Conservation (phyloP, 2,113 vertebrate genomes). For the Onychostruthus taczanowskii region DNA sequence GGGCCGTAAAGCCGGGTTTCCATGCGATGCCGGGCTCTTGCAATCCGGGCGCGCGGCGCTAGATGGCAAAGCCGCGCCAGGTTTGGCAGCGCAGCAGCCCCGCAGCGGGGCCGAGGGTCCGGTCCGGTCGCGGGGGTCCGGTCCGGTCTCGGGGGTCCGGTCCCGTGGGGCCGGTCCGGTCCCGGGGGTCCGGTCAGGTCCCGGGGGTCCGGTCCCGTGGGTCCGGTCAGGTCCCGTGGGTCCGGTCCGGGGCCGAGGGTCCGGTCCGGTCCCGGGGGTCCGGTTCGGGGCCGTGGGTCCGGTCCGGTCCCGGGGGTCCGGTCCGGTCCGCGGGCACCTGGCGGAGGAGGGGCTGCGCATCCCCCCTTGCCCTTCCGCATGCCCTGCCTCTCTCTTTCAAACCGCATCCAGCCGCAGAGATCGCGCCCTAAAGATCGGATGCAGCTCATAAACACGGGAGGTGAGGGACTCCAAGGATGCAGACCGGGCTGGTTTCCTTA, state of each 20-base stretch:
- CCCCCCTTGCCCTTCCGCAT: rapidly evolving
- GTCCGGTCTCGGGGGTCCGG: not conserved
- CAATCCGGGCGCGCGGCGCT: slow-evolving; percentile 63
- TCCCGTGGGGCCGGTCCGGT: no score
- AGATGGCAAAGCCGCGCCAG: slow-evolving; percentile 76
- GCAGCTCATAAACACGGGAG: rapidly evolving
- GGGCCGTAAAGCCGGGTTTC: not conserved
- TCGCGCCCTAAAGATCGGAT: rapidly evolving
- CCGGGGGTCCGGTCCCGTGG: no score
- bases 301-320: no score
- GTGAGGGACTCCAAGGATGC: rapidly evolving
- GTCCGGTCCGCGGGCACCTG: not conserved
- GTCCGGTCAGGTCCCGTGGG: no score
- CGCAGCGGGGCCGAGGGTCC: rapidly evolving
- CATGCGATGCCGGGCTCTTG: not conserved
- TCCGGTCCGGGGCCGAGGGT: no score
- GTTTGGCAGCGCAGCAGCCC: not conserved
- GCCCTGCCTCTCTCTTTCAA: not conserved
- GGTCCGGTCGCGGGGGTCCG: no score
- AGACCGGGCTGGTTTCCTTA: not conserved
- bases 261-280: no score
- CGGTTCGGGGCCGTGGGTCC: rapidly evolving
- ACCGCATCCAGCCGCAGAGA: not conserved
- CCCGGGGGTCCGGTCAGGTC: no score
- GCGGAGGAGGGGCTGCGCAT: not conserved